These are phyloP conservation scores for Silurus aristotelis DNA, from an alignment of 2,797 vertebrate species.

Conservation along the genomic window DNA sequence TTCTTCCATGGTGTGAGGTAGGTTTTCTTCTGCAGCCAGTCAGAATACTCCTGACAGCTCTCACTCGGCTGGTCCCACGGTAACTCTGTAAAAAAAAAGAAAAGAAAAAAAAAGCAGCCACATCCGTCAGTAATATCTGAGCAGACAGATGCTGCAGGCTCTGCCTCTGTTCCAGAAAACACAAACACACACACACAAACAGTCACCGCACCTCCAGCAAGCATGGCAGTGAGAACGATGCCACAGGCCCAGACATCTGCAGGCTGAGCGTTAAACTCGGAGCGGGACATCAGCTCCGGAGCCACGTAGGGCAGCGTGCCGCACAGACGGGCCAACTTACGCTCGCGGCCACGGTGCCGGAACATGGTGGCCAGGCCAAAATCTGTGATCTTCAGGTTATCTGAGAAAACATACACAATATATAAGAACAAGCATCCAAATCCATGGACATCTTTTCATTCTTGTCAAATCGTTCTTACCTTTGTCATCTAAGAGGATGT, in stretches of 20 bases:
- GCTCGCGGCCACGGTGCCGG: conserved; percentile 86
- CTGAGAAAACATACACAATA: conserved; percentile 52
- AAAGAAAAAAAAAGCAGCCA: conserved; percentile 24
- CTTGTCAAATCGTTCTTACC: conserved; percentile 66
- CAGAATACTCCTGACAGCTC: conserved; percentile 91
- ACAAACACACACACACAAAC: conserved; percentile 33
- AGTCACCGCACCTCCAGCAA: conserved; percentile 85
- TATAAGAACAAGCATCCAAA: not conserved
- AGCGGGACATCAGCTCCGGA: conserved; percentile 85
- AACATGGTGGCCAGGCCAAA: conserved; percentile 88
- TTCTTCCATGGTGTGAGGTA: conserved; percentile 96
- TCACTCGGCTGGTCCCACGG: conserved; percentile 95
- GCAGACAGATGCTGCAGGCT: conserved; percentile 11
- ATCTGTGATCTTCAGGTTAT: conserved; percentile 92
- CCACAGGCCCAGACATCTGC: conserved; percentile 95
- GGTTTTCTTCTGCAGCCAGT: conserved; percentile 92
- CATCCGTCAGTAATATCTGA: not conserved
- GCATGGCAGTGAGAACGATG: conserved; percentile 93
- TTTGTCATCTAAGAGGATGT: conserved; percentile 91
- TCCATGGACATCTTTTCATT: not conserved
- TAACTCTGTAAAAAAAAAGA: conserved; percentile 75
- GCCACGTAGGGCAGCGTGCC: conserved; percentile 95
- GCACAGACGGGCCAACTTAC: conserved; percentile 84
- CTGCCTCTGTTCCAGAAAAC: not conserved
- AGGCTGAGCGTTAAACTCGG: conserved; percentile 87